These are phyloP conservation scores for Alces alces DNA, from an alignment of 2,113 vertebrate species.

Conservation along the genomic window DNA sequence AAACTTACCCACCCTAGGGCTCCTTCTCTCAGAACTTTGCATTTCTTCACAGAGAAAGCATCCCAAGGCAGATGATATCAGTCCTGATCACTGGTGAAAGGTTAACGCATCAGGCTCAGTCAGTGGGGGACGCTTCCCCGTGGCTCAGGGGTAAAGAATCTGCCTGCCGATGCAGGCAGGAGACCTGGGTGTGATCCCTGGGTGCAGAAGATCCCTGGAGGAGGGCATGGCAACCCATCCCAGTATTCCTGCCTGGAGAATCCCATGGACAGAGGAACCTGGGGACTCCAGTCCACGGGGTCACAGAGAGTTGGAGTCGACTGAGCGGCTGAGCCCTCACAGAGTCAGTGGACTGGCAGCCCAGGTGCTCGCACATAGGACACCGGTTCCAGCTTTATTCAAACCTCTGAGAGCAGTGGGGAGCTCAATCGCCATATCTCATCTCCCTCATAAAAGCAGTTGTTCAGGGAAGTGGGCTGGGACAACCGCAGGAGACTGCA, in stretches of 20 bases:
- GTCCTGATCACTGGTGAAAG: background rate
- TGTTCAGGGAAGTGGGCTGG: background rate
- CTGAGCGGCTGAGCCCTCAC: rapidly evolving
- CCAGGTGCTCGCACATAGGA: background rate
- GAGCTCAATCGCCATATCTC: background rate
- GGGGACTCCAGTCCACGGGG: background rate
- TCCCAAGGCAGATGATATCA: background rate
- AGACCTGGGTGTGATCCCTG: background rate
- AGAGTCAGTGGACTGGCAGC: background rate
- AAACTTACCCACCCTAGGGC: background rate
- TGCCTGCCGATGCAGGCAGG: background rate
- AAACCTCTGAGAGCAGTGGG: background rate
- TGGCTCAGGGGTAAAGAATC: background rate
- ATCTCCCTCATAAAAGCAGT: background rate
- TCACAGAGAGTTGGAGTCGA: background rate
- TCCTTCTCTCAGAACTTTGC: background rate
- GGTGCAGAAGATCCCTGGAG: background rate
- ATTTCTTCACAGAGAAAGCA: background rate
- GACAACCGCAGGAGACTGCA: background rate
- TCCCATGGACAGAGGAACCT: background rate
- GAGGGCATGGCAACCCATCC: background rate
- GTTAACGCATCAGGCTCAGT: background rate
- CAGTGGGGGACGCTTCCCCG: background rate
- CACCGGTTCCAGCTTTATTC: background rate
- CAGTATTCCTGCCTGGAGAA: background rate